These are phyloP conservation scores for Coccyzus lansbergi DNA, from an alignment of 2,797 vertebrate species.

Conservation along the genomic window DNA sequence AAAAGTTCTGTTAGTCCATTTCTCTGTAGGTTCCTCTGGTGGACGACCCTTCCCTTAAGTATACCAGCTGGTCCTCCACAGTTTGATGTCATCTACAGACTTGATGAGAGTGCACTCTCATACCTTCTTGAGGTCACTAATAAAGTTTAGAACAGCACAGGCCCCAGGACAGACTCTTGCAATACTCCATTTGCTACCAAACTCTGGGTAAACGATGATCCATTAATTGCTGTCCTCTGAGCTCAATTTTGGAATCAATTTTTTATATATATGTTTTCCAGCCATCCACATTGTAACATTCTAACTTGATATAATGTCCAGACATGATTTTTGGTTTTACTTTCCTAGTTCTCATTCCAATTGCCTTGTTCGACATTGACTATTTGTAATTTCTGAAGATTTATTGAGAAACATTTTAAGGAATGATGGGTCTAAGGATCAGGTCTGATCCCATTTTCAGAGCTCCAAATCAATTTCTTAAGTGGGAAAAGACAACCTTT, in stretches of 20 bases:
- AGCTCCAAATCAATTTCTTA: not conserved
- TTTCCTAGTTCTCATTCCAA: not conserved
- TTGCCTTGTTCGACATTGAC: not conserved
- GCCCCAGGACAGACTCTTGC: not conserved
- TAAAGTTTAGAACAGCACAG: not conserved
- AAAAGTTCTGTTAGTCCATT: not conserved
- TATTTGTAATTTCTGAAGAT: not conserved
- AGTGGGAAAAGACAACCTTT: not conserved
- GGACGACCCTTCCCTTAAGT: not conserved
- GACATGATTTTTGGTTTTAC: not conserved
- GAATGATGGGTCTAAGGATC: not conserved
- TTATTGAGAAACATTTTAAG: not conserved
- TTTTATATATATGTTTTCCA: not conserved
- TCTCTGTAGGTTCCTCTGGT: not conserved
- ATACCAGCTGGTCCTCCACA: not conserved
- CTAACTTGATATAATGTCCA: not conserved
- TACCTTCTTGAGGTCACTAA: not conserved
- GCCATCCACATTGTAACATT: not conserved
- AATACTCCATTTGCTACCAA: not conserved
- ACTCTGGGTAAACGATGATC: not conserved
- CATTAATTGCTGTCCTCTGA: not conserved
- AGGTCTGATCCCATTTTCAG: not conserved
- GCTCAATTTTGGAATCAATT: not conserved
- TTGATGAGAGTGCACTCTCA: too few relatives aligned
- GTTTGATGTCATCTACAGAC: not conserved